A percentile compares a stretch with the other conserved stretches of the same genome.
phyloP scores from a whole-genome alignment of 2,113 vertebrate species.

The Megaceryle maxima region DNA sequence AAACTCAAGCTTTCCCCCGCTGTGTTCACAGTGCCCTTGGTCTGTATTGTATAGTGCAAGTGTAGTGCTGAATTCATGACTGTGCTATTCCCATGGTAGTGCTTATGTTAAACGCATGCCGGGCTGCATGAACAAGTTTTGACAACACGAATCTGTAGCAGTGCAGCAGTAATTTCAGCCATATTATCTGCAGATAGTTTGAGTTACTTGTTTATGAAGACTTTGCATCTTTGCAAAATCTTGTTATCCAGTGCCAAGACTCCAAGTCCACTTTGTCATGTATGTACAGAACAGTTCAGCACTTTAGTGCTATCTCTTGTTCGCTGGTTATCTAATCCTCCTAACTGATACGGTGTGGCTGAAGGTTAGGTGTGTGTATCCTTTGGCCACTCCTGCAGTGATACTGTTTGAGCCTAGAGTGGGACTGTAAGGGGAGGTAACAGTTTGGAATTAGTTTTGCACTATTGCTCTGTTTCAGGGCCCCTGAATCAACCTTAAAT shows the following conservation, averaged over 20 bases:
- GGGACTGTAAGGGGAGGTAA: background rate
- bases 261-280: background rate
- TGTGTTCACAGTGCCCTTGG: background rate
- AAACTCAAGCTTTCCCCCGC: background rate
- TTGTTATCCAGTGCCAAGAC: background rate
- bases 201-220: background rate
- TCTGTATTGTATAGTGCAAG: background rate
- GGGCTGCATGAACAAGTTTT: background rate
- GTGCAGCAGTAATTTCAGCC: background rate
- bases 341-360: background rate
- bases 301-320: background rate
- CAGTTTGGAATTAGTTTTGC: background rate
- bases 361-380: background rate
- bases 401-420: background rate
- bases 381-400: background rate
- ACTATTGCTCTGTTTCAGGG: background rate
- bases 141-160: background rate
- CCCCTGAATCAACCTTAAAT: background rate
- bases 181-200: background rate
- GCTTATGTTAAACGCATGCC: background rate
- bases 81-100: background rate
- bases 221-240: background rate
- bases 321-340: background rate
- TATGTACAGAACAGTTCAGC: background rate
- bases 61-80: background rate